Evolutionary conservation across 2,113 vertebrate species (phyloP).

Genomic region (Ageneiosus marmoratus): DNA sequence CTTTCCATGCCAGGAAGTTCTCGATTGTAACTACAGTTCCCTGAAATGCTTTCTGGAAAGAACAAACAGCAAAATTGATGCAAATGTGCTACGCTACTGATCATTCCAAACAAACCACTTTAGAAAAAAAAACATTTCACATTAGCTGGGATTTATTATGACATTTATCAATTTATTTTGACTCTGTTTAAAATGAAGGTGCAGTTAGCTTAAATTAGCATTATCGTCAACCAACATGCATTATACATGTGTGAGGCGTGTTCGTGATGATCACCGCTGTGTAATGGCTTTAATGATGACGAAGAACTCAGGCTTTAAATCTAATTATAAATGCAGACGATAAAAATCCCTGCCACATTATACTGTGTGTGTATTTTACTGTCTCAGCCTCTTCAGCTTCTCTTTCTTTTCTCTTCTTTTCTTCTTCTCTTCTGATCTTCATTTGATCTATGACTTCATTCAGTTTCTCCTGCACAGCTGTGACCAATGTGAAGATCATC

Average conservation of each 20-base stretch:
- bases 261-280: background rate
- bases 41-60: constrained; percentile 80
- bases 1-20: constrained; percentile 94
- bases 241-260: background rate
- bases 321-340: background rate
- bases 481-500: constrained; percentile 97
- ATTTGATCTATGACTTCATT: constrained; percentile 94
- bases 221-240: background rate
- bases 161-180: background rate
- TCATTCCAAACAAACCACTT: background rate
- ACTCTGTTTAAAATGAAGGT: background rate
- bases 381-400: constrained; percentile 97
- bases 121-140: background rate
- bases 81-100: too few relatives aligned
- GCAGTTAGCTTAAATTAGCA: background rate
- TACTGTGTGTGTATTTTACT: constrained; percentile 62
- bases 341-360: background rate
- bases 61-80: background rate
- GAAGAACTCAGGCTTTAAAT: background rate
- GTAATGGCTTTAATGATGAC: background rate
- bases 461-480: constrained; percentile 94
- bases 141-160: background rate
- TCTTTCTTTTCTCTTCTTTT: constrained; percentile 83
- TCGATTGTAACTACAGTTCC: constrained; percentile 97
- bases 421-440: constrained; percentile 89